phyloP scores from a whole-genome alignment of 2,797 vertebrate genomes.

The Phataginus tricuspis region DNA sequence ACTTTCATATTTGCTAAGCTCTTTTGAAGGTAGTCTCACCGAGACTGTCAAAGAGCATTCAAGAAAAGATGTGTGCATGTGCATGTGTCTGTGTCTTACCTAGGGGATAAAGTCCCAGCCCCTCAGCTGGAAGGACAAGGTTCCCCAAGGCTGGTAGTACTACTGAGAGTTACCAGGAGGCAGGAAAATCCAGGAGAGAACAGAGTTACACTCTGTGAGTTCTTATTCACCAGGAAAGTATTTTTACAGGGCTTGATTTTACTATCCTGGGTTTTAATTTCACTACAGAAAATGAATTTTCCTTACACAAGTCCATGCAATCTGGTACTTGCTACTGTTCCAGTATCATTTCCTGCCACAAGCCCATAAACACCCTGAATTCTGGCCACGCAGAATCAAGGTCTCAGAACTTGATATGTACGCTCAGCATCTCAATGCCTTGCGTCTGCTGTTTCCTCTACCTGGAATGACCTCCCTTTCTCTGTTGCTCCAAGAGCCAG shows the following conservation, averaged over 20 bases:
- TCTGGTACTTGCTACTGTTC: neutral
- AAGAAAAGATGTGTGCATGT: neutral
- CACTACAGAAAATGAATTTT: neutral
- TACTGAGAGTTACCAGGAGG: neutral
- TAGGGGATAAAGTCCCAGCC: neutral
- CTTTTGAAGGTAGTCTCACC: conserved; percentile 5
- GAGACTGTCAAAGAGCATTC: neutral
- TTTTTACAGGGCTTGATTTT: conserved; percentile 21
- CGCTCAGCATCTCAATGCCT: neutral
- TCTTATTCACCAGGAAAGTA: neutral
- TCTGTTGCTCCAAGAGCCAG: neutral
- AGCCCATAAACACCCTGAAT: neutral
- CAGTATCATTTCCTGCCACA: neutral
- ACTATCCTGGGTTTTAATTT: neutral
- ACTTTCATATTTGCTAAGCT: conserved; percentile 50
- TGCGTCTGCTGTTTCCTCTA: neutral
- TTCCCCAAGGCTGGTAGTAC: neutral
- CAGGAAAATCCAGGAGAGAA: neutral
- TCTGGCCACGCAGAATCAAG: neutral
- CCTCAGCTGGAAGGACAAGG: neutral
- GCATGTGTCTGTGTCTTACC: neutral
- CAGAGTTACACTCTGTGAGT: neutral
- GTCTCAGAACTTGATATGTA: neutral
- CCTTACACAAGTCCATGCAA: neutral
- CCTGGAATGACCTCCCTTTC: conserved; percentile 50